Evolutionary conservation across 2,113 vertebrate species (phyloP), one percentile per base, ranked within the genome.

Genomic region (Ceyx cyanopectus): DNA sequence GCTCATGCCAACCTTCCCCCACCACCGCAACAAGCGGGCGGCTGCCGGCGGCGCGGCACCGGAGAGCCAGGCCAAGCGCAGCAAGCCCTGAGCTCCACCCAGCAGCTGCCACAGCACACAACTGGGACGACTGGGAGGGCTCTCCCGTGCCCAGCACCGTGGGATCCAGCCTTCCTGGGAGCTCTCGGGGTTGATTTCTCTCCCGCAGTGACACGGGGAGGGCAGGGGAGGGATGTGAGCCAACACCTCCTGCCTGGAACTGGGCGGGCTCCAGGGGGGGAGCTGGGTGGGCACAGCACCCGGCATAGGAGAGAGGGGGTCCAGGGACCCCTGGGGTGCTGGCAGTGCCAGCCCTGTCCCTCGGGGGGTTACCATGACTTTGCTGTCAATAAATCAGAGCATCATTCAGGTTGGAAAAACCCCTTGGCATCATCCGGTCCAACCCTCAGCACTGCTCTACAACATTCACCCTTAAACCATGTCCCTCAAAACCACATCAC

Each of bases 1-100:
- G 91, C 98, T 99, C 91, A 99, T 99, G 99, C 99, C 99, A 6
- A 99, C 99, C 48, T 99, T 99, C 91, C 99, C 99, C 1, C 99
- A 99, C 91, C 99, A 99, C 70, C 99, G 99, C 41, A 99, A 99
- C 97, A 99, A 99, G 91, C 96, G 98, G 11, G 97, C 95, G 0
- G 97, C 97, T 0, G 4, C 62, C 0, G 3, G 69, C 81, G 66
- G 63, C 2, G 23, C 78, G 0, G 89, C 69, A 0, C 12, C 72
- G 0, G 99, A 99, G 67, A 96, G 89, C 89, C 98, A 97, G 67
- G 96, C 97, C 5, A 99, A 99, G 83, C 97, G 98, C 19, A 95
- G 97, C 96, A 98, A 98, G 92, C 98, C 98, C 21, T 99, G 98
- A 99, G 16, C 7, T 24, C 23, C 7, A 5, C 11, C 46, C 51